Evolutionary conservation across 2,888 invertebrate species (phyloP), one percentile per base, ranked within the genome.

Genomic region (Drosophila sordidula): DNA sequence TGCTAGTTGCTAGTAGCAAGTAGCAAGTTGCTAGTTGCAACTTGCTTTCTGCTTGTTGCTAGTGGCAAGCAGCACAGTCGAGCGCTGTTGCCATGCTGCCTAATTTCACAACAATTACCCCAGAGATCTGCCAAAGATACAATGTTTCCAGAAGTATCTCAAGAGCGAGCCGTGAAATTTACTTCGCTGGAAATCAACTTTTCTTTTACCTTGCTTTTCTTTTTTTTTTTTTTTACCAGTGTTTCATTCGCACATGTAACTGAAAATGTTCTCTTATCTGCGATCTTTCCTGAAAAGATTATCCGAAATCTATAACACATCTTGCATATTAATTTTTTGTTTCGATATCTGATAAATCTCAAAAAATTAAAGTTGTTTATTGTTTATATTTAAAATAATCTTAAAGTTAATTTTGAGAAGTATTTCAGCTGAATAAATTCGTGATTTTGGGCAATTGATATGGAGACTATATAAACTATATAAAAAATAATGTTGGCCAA

Each of bases 41-140:
- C 29, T 46, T 29, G 63, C 50, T 6, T 49, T 32, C 29, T 26
- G 26, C 26, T 26, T 6, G 26, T 26, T 26, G 26, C 26, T 26
- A 32, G 51, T 39, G 25, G 62, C 56, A 50, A 50, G 70, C 56
- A 47, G 59, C 57, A 45, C 29, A 50, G 46, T 46, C 46, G 56
- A 45, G 47, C 25, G 72, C 39, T 55, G 70, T 55, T 66, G 61
- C 61, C 54, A 64, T 49, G 68, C 55, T 46, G 73, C 59, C 62
- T 71, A 59, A 75, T 75, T 76, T 75, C 75, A 68, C 75, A 72
- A 72, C 57, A 67, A 63, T 71, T 63, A 63, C 63, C 68, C 75
- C 39, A 39, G 51, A 75, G 61, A 68, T 57, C 52, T 18, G 32
- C 14, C 56, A 44, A 42, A 57, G 49, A 54, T 57, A 49, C 34